Base-by-base conservation (phyloP, 2,888 invertebrate species). In the Resseliella maxima region DNA sequence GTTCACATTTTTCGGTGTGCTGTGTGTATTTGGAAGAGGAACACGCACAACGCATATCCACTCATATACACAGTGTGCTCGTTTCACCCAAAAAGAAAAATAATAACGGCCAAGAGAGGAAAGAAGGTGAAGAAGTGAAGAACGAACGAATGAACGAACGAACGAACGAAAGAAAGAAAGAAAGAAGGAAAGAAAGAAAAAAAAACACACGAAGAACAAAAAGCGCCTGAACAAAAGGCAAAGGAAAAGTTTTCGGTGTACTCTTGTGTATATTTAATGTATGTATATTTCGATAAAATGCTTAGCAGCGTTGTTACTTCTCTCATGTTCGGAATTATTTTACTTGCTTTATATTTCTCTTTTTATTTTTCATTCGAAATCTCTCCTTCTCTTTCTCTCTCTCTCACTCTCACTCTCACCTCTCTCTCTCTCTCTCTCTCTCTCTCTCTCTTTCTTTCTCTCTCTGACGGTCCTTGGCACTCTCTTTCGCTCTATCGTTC, bases 211-310 rank as follows among this genome's bases (percentile, higher is more conserved):
- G n/a, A 72, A 72, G 72, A 72, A 72, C 72, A 72, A 72, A 72
- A 72, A 72, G 46, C 72, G 72, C 72, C 72, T 72, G 72, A 72
- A 72, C 72, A 72, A 72, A n/a, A 72, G 72, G 72, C 72, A 72
- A 72, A 72, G 72, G 72, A 72, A 72, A 72, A 72, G 72, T 72
- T 72, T 72, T 72, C 35, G 72, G 72, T 72, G 72, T 72, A 72
- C 72, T 72, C 72, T 72, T 31, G 35, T 72, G 72, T 72, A 72
- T 59, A 59, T 59, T 59, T 59, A 59, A 59, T 59, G 59, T 59
- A 59, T 72, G 72, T 72, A 72, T 72, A 72, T 72, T 72, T 72
- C 72, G 72, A 72, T 72, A 31, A 72, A 72, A 72, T 72, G 72
- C 72, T 72, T 72, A 72, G 72, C 72, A 72, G 72, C 72, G 72